Percentiles rank a stretch among this genome's conserved stretches.
Evolutionary conservation across 1,140 invertebrate genomes (phyloP).

Genomic region (Chymomyza costata): DNA sequence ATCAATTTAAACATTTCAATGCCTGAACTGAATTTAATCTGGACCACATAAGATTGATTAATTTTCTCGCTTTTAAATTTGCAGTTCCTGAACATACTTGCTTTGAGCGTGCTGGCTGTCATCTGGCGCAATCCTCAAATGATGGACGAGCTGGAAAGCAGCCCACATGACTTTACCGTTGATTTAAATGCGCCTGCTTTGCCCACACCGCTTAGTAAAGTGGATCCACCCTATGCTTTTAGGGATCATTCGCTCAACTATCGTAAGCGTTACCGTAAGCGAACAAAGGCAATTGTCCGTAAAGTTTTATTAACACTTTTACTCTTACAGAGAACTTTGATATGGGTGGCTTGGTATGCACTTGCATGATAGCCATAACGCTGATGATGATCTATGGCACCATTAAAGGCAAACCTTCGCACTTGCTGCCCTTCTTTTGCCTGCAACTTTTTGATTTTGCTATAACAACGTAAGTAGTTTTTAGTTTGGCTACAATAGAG

Average conservation of each 20-base stretch:
- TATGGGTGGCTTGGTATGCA: constrained; percentile 85
- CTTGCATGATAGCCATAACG: constrained; percentile 87
- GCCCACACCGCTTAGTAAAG: constrained; percentile 82
- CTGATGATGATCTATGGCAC: constrained; percentile 89
- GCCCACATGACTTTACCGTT: constrained; percentile 68
- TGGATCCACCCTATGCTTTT: constrained; percentile 80
- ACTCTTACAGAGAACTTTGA: constrained; percentile 84
- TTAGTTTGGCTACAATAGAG: no score
- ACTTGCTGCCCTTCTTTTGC: constrained; percentile 91
- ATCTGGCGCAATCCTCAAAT: constrained; percentile 83
- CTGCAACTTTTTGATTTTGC: constrained; percentile 92
- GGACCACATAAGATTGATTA: no score
- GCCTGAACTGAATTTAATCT: no score
- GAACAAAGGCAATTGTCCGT: constrained; percentile 2
- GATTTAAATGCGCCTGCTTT: constrained; percentile 77
- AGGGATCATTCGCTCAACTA: constrained; percentile 79
- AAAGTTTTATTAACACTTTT: background rate
- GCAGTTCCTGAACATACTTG: constrained; percentile 84
- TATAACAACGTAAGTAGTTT: constrained; percentile 87
- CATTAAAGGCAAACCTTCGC: constrained; percentile 85
- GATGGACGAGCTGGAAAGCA: constrained; percentile 77
- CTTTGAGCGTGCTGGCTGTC: constrained; percentile 82
- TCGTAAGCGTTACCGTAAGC: constrained; percentile 77
- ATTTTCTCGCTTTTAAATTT: constrained; percentile 38
- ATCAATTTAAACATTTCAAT: background rate